Conservation (phyloP, 2,113 vertebrate genomes). For the Nyctibius bracteatus region DNA sequence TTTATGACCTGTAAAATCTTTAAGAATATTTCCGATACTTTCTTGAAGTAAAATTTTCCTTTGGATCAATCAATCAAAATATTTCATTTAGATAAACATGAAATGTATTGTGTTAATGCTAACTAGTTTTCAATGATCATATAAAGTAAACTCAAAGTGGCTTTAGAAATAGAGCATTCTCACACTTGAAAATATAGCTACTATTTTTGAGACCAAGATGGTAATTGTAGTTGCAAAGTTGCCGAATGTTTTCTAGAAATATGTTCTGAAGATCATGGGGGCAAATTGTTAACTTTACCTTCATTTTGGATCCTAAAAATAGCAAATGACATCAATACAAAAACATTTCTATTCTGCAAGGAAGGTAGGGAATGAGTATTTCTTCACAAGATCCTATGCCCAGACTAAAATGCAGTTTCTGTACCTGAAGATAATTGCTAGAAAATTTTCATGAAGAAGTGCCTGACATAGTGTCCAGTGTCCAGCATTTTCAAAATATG, state of each 20-base stretch:
- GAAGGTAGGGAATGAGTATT: accelerated
- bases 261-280: not conserved
- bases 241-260: not conserved
- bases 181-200: not conserved
- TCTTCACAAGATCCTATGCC: not conserved
- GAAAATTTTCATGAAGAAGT: not conserved
- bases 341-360: not conserved
- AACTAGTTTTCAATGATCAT: not conserved
- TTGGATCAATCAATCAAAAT: not conserved
- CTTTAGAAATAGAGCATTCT: not conserved
- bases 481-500: not conserved
- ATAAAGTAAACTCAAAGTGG: not conserved
- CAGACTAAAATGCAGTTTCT: not conserved
- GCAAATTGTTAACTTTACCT: not conserved
- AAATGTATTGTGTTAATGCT: not conserved
- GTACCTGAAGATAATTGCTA: not conserved
- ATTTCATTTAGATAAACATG: not conserved
- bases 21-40: not conserved
- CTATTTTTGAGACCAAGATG: not conserved
- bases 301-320: not conserved
- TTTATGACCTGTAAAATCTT: not conserved
- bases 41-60: not conserved
- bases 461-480: not conserved
- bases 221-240: not conserved
- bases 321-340: not conserved